Percentiles rank a stretch among this genome's conserved stretches.
phyloP scores from a whole-genome alignment of 1,140 invertebrate genomes.

The Sitodiplosis mosellana region DNA sequence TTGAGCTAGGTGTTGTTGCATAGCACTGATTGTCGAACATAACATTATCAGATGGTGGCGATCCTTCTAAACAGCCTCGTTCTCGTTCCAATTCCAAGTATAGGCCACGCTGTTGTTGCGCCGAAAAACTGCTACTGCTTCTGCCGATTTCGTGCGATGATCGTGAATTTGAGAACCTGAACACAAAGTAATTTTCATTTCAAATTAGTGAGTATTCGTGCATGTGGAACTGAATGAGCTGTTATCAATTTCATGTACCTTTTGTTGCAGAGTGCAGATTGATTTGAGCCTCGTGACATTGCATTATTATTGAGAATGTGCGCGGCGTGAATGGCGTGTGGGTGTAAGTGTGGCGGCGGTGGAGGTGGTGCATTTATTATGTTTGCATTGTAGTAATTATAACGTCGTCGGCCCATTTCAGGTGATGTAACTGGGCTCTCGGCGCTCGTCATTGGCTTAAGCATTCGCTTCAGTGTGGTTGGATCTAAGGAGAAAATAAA shows the following conservation, averaged over 20 bases:
- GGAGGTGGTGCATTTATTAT: slow-evolving; percentile 18
- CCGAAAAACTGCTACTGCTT: slow-evolving; percentile 6
- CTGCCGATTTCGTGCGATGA: slow-evolving; percentile 44
- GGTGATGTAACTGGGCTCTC: slow-evolving; percentile 76
- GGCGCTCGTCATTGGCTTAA: slow-evolving; percentile 76
- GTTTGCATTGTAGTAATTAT: slow-evolving; percentile 30
- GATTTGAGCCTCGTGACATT: slow-evolving; percentile 16
- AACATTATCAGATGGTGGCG: slow-evolving; percentile 77
- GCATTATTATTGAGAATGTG: slow-evolving; percentile 27
- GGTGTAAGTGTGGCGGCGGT: slow-evolving; percentile 28
- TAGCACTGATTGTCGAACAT: slow-evolving; percentile 89
- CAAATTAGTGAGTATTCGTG: too few relatives aligned
- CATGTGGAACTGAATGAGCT: too few relatives aligned
- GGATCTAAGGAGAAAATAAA: slow-evolving; percentile 37
- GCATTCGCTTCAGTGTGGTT: slow-evolving; percentile 79
- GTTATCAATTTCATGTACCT: slow-evolving; percentile 12
- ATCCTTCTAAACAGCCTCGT: slow-evolving; percentile 49
- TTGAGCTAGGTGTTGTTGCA: slow-evolving; percentile 78
- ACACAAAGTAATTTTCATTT: too few relatives aligned
- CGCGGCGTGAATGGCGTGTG: slow-evolving; percentile 25
- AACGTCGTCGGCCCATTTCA: slow-evolving; percentile 62
- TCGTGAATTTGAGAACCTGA: slow-evolving; percentile 9
- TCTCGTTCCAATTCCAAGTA: slow-evolving; percentile 70
- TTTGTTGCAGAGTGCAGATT: slow-evolving; percentile 15
- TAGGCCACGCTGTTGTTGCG: slow-evolving; percentile 33